Percentiles rank a stretch among this genome's conserved stretches.
These are phyloP conservation scores for Nesospiza acunhae DNA, from an alignment of 2,113 vertebrate species.

Conservation along the genomic window DNA sequence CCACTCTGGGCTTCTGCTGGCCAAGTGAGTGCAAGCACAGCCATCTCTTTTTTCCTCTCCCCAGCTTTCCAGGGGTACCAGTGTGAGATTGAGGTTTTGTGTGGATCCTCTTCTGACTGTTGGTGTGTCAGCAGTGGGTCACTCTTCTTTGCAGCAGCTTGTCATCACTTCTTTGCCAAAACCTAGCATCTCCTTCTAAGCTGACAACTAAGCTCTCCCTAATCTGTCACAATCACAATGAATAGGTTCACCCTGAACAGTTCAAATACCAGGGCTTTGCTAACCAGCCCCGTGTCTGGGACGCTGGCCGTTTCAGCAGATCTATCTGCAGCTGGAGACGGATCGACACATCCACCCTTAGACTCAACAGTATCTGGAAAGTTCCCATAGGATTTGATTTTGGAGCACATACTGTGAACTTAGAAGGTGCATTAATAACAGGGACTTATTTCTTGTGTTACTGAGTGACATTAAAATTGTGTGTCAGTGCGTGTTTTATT, in stretches of 20 bases:
- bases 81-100: neutral
- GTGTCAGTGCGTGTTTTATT: constrained; percentile 79
- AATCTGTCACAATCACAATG: neutral
- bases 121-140: neutral
- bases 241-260: neutral
- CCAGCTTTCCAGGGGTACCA: neutral
- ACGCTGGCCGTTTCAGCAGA: neutral
- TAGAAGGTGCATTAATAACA: constrained; percentile 61
- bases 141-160: neutral
- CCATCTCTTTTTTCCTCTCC: neutral
- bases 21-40: constrained; percentile 57
- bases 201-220: neutral
- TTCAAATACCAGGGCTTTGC: neutral
- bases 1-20: constrained; percentile 54
- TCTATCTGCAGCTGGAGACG: neutral
- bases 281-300: neutral
- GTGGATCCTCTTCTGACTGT: neutral
- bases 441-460: constrained; percentile 41
- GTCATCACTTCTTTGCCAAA: neutral
- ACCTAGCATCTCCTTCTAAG: neutral
- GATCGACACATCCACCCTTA: neutral
- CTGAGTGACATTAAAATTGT: constrained; percentile 71
- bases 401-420: constrained; percentile 59
- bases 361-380: constrained; percentile 57
- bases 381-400: constrained; percentile 52